phyloP scores from a whole-genome alignment of 2,888 invertebrate genomes.

The Norana najaformis region DNA sequence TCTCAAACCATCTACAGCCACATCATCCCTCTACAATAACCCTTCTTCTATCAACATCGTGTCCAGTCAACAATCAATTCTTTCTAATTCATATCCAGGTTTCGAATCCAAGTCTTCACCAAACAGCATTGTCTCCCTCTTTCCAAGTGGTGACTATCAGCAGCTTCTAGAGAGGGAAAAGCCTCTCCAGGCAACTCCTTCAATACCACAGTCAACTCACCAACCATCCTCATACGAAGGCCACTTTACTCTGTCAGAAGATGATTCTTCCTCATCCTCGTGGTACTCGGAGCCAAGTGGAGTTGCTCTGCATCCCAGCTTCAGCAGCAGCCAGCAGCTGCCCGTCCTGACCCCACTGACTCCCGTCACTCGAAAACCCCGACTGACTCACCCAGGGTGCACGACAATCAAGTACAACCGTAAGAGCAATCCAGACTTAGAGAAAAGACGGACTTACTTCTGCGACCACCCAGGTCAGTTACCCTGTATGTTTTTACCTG shows the following conservation, averaged over 20 bases:
- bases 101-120: not conserved
- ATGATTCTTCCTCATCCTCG: not conserved
- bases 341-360: conserved; percentile 19
- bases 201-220: not conserved
- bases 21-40: not conserved
- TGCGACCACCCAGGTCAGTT: conserved; percentile 80
- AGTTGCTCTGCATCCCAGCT: not conserved
- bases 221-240: not conserved
- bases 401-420: conserved; percentile 78
- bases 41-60: not conserved
- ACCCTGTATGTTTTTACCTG: too few relatives aligned
- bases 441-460: conserved; percentile 91
- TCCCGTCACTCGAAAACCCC: conserved; percentile 36
- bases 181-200: not conserved
- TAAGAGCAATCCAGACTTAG: conserved; percentile 92
- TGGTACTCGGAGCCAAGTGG: not conserved
- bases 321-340: not conserved
- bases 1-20: not conserved
- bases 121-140: not conserved
- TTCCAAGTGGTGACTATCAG: not conserved
- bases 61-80: not conserved
- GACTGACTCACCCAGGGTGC: conserved; percentile 59
- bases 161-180: not conserved
- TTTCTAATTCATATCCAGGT: not conserved
- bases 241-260: not conserved